Base-by-base conservation (phyloP, 2,113 vertebrate genomes). In the Macheiramphus alcinus region DNA sequence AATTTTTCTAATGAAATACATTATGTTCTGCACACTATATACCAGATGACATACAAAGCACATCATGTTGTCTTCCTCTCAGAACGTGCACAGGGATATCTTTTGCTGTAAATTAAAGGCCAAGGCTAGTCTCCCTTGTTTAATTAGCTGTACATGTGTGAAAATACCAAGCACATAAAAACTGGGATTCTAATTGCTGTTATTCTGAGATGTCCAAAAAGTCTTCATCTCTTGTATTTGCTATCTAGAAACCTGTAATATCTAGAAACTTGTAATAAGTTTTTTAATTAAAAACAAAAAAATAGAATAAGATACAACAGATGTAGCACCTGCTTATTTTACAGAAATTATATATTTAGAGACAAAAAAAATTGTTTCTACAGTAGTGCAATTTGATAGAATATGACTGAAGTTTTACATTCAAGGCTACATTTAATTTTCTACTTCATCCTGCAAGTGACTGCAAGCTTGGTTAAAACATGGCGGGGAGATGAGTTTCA, bases 141-240 rank as follows among this genome's bases (percentile, higher is more conserved):
- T 95, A 96, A 96, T 96, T 94, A 95, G 78, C 55, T 61, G 17
- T 40, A 61, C n/a, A 53, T 29, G 58, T 91, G 70, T 27, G 4
- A 94, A 95, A 96, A 94, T 48, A 80, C 21, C 43, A 85, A 88
- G 48, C 71, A 93, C 45, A 75, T 48, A 85, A 86, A 75, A 86
- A 42, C 21, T 36, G 13, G 0, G 43, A 88, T 62, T 80, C 50
- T 92, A 96, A 96, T 82, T 93, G 74, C 45, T 90, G 40, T 72
- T 90, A 76, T 88, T 91, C 79, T 45, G 70, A 87, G 36, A 76
- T 7, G 16, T 75, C 48, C 52, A 84, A 80, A 58, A 80, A 88
- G 90, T 29, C 74, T 75, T 81, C 48, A 34, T 81, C 55, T 72
- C 53, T 65, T 75, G 36, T 23, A 72, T 61, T 52, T 80, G n/a